Percentiles rank a stretch among this genome's conserved stretches.
These are phyloP conservation scores for Metalampra italica DNA, from an alignment of 2,888 invertebrate genomes.

Conservation along the genomic window DNA sequence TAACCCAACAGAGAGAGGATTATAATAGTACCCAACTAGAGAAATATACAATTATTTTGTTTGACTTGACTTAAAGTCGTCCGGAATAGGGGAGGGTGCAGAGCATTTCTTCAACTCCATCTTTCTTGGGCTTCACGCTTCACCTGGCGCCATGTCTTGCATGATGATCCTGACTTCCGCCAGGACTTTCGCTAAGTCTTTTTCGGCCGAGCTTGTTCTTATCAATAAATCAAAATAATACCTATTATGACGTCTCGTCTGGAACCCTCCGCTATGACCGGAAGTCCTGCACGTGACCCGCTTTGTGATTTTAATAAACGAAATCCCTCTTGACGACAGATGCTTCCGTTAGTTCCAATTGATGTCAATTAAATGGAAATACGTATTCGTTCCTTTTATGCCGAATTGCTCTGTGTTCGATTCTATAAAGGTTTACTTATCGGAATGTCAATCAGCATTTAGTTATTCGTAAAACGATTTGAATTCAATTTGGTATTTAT, in stretches of 20 bases:
- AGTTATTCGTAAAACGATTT: background rate
- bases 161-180: no score
- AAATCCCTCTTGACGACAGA: constrained; percentile 50
- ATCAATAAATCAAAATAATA: no score
- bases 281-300: constrained; percentile 9
- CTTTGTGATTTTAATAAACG: constrained; percentile 33
- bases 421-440: constrained; percentile 1
- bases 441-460: constrained; percentile 2
- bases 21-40: no score
- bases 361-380: constrained; percentile 27
- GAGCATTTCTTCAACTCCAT: no score
- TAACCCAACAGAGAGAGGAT: no score
- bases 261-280: constrained; percentile 6
- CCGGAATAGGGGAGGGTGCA: no score
- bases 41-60: no score
- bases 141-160: no score
- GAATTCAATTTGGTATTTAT: background rate
- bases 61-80: no score
- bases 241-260: background rate
- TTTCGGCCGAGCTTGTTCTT: no score
- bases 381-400: constrained; percentile 5
- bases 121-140: no score
- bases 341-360: constrained; percentile 47
- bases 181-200: no score
- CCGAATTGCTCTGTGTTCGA: constrained; percentile 2